Conservation (phyloP, 2,888 invertebrate genomes). For the Pomacea canaliculata region DNA sequence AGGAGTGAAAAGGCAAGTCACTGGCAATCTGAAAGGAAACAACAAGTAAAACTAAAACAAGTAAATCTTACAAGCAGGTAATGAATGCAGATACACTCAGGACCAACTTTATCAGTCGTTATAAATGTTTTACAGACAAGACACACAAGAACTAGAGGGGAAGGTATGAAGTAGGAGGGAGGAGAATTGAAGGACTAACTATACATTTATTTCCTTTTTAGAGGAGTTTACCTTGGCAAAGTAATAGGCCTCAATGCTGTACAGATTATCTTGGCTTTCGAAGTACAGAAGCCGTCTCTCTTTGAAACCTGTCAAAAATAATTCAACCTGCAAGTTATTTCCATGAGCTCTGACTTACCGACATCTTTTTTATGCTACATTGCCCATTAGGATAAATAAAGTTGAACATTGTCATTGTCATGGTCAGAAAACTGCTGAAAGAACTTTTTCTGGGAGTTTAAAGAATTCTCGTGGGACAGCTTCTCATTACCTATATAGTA, state of each 20-base stretch:
- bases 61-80: neutral
- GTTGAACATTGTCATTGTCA: no score
- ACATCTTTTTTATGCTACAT: no score
- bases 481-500: no score
- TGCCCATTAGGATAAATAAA: no score
- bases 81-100: neutral
- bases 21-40: constrained; percentile 49
- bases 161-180: neutral
- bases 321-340: no score
- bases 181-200: neutral
- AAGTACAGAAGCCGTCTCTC: constrained; percentile 55
- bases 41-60: neutral
- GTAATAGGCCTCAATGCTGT: constrained; percentile 52
- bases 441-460: no score
- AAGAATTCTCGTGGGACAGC: no score
- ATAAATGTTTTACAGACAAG: neutral
- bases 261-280: constrained; percentile 59
- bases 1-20: constrained; percentile 59
- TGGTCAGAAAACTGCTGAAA: no score
- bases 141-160: neutral
- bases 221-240: constrained; percentile 55
- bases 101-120: neutral
- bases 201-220: neutral
- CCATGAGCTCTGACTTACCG: no score
- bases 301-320: constrained; percentile 49